Evolutionary conservation across 2,797 vertebrate genomes (phyloP), one percentile per base, ranked within the genome.

Genomic region (Loris lydekkerianus): DNA sequence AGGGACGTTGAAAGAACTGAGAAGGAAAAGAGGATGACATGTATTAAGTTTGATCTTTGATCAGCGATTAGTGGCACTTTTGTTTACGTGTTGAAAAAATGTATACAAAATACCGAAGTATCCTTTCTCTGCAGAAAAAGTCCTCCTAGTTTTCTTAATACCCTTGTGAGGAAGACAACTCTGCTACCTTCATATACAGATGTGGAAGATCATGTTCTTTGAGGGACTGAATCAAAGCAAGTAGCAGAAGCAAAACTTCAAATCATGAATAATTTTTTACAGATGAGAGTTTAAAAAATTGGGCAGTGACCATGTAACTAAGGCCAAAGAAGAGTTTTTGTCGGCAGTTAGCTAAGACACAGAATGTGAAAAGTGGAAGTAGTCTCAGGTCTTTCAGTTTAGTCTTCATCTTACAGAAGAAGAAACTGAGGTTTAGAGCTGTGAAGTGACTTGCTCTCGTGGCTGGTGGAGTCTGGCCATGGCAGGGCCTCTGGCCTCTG

Each of bases 1-100:
- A 18, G 95, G 75, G 37, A 73, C 20, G 14, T 10, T 31, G 69
- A 80, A 96, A 83, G 87, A 70, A 63, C 53, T 31, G 10, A 91
- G 85, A 72, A 60, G 40, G 65, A 46, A 75, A 92, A 34, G 20
- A 49, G 69, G 40, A 17, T 63, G 21, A 18, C 5, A 0, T 25
- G 14, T 43, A 1, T 88, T 4, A 34, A 75, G 46, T 65, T 80
- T 60, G 23, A 20, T 80, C 29, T 85, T 91, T 83, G 69, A 46
- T 73, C 29, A 25, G 15, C 31, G 70, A n/a, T 60, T 34, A 13
- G 10, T 17, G n/a, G 5, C 58, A 23, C 18, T 91, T 91, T 17
- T 56, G 34, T 94, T 73, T 80, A 58, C 43, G 78, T 11, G 0
- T 65, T 34, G 18, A 56, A 56, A 80, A 80, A 89, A 69, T 4